phyloP scores from a whole-genome alignment of 2,888 invertebrate genomes.

The Nemapogon koenigi region DNA sequence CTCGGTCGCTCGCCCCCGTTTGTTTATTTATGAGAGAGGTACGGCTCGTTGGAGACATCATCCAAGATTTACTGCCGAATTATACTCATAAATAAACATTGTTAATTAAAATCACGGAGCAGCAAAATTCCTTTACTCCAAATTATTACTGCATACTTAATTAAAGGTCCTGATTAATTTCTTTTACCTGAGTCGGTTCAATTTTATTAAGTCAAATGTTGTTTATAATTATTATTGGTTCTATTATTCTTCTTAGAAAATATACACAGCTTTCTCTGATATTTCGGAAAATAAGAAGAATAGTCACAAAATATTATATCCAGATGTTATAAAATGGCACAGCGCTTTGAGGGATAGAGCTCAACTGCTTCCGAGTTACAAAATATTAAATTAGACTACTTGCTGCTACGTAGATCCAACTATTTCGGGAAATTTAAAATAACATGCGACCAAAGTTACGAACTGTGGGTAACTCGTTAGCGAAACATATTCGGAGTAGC shows the following conservation, averaged over 20 bases:
- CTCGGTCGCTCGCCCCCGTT: slow-evolving; percentile 10
- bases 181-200: neutral
- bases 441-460: slow-evolving; percentile 4
- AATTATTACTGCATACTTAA: slow-evolving; percentile 10
- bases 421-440: slow-evolving; percentile 9
- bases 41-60: slow-evolving; percentile 27
- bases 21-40: slow-evolving; percentile 28
- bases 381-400: too few relatives aligned
- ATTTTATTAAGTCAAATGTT: too few relatives aligned
- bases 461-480: slow-evolving; percentile 28
- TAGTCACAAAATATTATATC: too few relatives aligned
- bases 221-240: too few relatives aligned
- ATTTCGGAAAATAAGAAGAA: too few relatives aligned
- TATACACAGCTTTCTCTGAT: too few relatives aligned
- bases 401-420: too few relatives aligned
- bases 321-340: too few relatives aligned
- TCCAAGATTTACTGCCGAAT: slow-evolving; percentile 40
- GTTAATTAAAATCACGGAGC: slow-evolving; percentile 25
- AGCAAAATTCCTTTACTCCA: slow-evolving; percentile 10
- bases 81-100: slow-evolving; percentile 37
- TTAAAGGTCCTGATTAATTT: slow-evolving; percentile 4
- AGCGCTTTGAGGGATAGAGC: too few relatives aligned
- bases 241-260: too few relatives aligned
- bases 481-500: slow-evolving; percentile 39
- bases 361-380: too few relatives aligned